phyloP scores from a whole-genome alignment of 2,888 invertebrate genomes.

The Diploptera punctata region DNA sequence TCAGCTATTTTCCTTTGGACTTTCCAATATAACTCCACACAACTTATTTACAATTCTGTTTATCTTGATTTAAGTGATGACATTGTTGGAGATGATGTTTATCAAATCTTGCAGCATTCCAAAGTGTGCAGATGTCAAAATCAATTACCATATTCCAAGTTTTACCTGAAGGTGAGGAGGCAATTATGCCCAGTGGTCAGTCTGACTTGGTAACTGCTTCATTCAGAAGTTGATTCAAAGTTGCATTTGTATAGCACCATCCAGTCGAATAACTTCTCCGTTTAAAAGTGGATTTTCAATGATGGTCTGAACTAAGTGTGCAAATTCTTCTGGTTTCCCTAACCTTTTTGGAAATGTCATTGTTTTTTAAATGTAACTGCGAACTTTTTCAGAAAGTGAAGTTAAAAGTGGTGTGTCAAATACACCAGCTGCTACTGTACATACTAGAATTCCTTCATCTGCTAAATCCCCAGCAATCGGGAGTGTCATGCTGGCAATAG shows the following conservation, averaged over 20 bases:
- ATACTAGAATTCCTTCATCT: constrained; percentile 77
- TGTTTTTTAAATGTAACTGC: constrained; percentile 75
- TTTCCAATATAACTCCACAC: no score
- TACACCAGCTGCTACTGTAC: constrained; percentile 82
- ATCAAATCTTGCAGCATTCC: no score
- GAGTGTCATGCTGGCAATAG: constrained; percentile 92
- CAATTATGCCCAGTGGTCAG: no score
- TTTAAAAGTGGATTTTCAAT: constrained; percentile 90
- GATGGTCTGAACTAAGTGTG: constrained; percentile 81
- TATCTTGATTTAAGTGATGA: no score
- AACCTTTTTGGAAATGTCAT: constrained; percentile 86
- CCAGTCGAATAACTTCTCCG: constrained; percentile 88
- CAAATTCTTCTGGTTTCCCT: constrained; percentile 88
- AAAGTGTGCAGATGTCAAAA: no score
- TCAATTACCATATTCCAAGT: no score
- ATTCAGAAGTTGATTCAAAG: no score
- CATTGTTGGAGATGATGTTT: no score
- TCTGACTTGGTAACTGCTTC: no score
- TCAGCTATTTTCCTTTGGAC: no score
- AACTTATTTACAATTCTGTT: no score
- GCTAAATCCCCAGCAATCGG: constrained; percentile 93
- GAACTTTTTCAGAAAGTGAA: constrained; percentile 82
- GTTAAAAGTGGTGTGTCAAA: constrained; percentile 86
- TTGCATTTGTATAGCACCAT: constrained; percentile 78
- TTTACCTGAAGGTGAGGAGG: no score